Base-by-base conservation (phyloP, 2,113 vertebrate genomes). In the Pagrus major region DNA sequence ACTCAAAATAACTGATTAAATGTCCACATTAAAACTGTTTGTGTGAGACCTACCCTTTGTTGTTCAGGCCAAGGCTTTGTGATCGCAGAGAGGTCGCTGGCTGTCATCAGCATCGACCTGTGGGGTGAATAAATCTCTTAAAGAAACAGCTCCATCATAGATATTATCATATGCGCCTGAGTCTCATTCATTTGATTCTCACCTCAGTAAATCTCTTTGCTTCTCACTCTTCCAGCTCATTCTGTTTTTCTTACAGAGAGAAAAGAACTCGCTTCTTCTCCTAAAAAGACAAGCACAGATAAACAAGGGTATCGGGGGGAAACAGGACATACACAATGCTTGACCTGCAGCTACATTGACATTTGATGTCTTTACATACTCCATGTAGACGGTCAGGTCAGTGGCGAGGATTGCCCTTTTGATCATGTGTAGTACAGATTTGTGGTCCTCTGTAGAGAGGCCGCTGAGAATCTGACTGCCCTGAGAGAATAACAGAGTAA, bases 21-120 rank as follows among this genome's bases (percentile, higher is more conserved):
- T 70, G 42, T 52, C 76, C 20, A 66, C 31, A 31, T 49, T 11
- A 29, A n/a, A 49, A 25, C 6, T 4, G 4, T 31, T 66, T 31
- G n/a, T 31, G 27, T 44, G 51, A 77, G 46, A 87, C 91, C 23
- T 91, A 97, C 97, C 95, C 95, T 94, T 76, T 96, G 95, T 83
- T 98, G 97, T 85, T 98, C 93, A 54, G 96, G 96, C 97, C 97
- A 98, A 39, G 96, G 97, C 81, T 98, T 98, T 51, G 96, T 96
- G 86, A 98, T 97, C 11, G 97, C 97, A 81, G 96, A 97, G 64
- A 98, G 94, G 73, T 98, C 97, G 83, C 96, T 97, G 0, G 96
- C 97, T 46, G 97, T 98, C 97, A 98, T 98, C 89, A 98, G 67
- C 97, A 98, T 98, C 1, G 97, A 97, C 86, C 97, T 98, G 90